Evolutionary conservation across 2,797 vertebrate genomes (phyloP).

Genomic region (Falco concolor): DNA sequence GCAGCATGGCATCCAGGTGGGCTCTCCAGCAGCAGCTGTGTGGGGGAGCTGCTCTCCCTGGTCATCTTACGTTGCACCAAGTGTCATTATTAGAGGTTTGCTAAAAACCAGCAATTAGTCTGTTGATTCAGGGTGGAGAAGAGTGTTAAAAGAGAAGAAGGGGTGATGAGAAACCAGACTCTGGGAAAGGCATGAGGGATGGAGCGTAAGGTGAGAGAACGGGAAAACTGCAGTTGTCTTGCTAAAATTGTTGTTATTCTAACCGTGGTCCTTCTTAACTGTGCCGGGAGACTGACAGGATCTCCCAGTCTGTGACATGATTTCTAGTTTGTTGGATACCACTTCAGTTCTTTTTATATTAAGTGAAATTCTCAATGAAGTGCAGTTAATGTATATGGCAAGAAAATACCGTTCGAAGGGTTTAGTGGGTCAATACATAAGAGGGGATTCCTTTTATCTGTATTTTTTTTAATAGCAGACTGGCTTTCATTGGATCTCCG

Average conservation of each 20-base stretch:
- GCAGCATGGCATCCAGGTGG: accelerated
- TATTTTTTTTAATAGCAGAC: neutral
- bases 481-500: neutral
- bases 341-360: neutral
- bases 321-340: neutral
- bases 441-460: neutral
- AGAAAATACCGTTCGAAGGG: neutral
- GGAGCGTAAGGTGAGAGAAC: neutral
- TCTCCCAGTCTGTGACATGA: neutral
- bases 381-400: neutral
- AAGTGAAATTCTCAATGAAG: neutral
- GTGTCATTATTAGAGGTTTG: neutral
- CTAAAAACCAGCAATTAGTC: neutral
- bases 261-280: neutral
- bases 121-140: neutral
- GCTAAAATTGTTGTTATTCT: neutral
- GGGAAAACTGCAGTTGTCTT: neutral
- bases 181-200: neutral
- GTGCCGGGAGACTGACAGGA: neutral
- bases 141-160: neutral
- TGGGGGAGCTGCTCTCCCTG: neutral
- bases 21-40: neutral
- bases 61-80: neutral
- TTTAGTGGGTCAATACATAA: neutral
- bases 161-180: neutral